Conservation (phyloP, 2,113 vertebrate genomes). For the Bubalus kerabau region DNA sequence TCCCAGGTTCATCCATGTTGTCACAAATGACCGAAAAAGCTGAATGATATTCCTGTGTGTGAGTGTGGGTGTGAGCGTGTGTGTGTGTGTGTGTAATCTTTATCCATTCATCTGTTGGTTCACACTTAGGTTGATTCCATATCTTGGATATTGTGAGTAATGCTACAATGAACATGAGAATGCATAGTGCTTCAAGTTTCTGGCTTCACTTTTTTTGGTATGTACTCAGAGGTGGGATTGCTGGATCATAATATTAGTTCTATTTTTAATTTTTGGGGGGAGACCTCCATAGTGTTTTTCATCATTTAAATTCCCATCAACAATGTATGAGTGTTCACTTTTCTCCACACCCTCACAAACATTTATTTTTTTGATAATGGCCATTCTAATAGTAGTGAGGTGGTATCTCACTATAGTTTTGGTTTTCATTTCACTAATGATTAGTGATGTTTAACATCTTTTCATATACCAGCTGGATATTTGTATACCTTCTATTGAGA, state of each 20-base stretch:
- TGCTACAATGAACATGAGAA: background rate
- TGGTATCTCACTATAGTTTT: background rate
- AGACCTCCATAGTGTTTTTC: background rate
- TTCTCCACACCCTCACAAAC: background rate
- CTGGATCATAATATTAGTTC: background rate
- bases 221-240: background rate
- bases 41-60: background rate
- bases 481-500: background rate
- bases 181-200: background rate
- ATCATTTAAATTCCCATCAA: background rate
- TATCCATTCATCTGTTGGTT: background rate
- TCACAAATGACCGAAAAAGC: background rate
- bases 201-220: background rate
- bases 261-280: background rate
- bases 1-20: background rate
- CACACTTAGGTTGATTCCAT: background rate
- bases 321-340: background rate
- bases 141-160: background rate
- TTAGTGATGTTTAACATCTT: background rate
- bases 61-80: background rate
- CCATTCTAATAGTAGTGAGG: background rate
- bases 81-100: background rate
- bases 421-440: background rate
- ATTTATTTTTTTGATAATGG: background rate
- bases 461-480: background rate